Evolutionary conservation across 2,797 vertebrate genomes (phyloP), one percentile per base, ranked within the genome.

Genomic region (Sparidentex hasta): DNA sequence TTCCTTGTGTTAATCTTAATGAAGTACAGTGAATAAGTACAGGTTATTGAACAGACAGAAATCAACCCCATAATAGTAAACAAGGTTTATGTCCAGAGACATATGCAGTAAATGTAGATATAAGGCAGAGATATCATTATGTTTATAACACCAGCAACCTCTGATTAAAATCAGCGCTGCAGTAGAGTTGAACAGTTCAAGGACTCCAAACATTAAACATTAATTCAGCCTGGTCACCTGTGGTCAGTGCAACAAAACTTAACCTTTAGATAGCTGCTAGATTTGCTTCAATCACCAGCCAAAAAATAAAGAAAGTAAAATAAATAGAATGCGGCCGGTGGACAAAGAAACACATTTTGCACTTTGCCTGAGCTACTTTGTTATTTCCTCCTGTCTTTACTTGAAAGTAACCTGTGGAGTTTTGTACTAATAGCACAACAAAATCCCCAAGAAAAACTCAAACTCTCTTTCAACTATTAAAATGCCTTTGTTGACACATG

Each of bases 191-290:
- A 62, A 56, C 7, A 50, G n/a, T 14, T 54, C 61, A 65, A 20
- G 20, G 23, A 52, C 52, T 47, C n/a, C 1, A 41, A 55, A 48
- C 11, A 27, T 59, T 52, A 75, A 70, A 74, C 51, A 78, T 65
- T 59, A 61, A 72, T 46, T 33, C 16, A 38, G 38, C 7, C 38
- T 11, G 38, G 38, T 38, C 38, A 38, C 9, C 38, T 38, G 38
- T 8, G 38, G 38, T 9, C 38, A 38, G 9, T 38, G 38, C 38
- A 11, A 38, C 8, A 38, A 38, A 9, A 9, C 38, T 38, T 38
- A 38, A 38, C 38, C 8, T 38, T 9, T 38, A 38, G 9, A 1
- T 38, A 2, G 38, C 38, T 38, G 38, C 7, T 38, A 38, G 38
- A 38, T 9, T 38, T 38, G 38, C 38, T 38, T 38, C 38, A 38